A percentile compares a stretch with the other conserved stretches of the same genome.
Evolutionary conservation across 2,113 vertebrate species (phyloP).

Genomic region (Phoxinus phoxinus): DNA sequence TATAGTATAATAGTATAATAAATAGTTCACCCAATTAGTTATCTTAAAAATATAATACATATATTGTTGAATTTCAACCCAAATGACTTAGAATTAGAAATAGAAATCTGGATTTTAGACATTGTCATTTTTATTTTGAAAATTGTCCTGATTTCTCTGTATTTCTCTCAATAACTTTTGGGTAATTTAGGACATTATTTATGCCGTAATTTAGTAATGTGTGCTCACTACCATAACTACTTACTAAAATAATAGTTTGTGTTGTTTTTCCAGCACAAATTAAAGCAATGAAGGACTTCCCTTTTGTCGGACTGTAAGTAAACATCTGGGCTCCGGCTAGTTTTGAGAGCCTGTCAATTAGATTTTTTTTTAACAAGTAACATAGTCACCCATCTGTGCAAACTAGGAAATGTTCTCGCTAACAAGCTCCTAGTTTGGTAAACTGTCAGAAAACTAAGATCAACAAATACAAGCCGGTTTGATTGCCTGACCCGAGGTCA

Average conservation of each 20-base stretch:
- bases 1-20: too few species aligned
- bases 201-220: neutral
- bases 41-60: too few species aligned
- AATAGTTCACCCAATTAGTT: too few species aligned
- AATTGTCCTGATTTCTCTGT: neutral
- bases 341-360: constrained; percentile 3
- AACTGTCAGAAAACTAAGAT: constrained; percentile 69
- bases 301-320: neutral
- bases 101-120: too few species aligned
- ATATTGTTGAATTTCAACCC: too few species aligned
- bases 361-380: constrained; percentile 29
- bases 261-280: neutral
- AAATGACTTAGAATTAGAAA: too few species aligned
- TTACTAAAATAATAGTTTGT: neutral
- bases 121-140: neutral
- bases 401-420: constrained; percentile 59
- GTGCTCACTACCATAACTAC: neutral
- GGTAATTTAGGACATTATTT: neutral
- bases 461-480: constrained; percentile 75
- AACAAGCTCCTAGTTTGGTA: constrained; percentile 63
- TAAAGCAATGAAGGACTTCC: neutral
- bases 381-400: constrained; percentile 60
- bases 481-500: constrained; percentile 65
- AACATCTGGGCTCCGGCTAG: constrained; percentile 2
- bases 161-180: neutral